Evolutionary conservation across 2,113 vertebrate genomes (phyloP), one percentile per base, ranked within the genome.

Genomic region (Corythaeola cristata): DNA sequence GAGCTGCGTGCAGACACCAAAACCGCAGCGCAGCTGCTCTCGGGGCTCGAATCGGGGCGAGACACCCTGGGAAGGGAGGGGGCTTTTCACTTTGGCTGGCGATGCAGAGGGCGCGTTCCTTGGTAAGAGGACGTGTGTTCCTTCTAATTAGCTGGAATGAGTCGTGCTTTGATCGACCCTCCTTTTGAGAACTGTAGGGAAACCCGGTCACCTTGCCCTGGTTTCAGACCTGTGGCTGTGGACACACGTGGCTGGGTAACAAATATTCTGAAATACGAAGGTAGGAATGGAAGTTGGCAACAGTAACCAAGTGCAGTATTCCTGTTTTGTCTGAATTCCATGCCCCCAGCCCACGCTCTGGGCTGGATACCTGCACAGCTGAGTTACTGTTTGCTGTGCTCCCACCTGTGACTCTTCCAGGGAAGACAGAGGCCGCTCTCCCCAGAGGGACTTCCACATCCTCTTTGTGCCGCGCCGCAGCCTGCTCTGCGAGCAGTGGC

Each of bases 381-480:
- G 6, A 45, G 77, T 90, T 23, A 64, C 66, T 2, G 0, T 60
- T 55, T 50, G 67, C 69, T 52, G 24, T 27, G 79, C 49, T 62
- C 35, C 50, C 41, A 76, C 83, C 55, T 12, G 37, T 63, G 32
- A 3, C 56, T 80, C 88, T 53, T 80, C 17, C 96, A 99, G 99
- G 62, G 99, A 99, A 75, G 99, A 99, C 95, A 98, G 99, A 92
- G 76, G 98, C 77, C 99, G 99, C 14, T 98, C 98, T 5, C 98
- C 98, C 0, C 96, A 98, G 5, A 97, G 99, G 62, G 99, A 99
- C 59, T 99, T 99, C 98, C 99, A 99, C 96, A 99, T 99, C 90
- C 95, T 99, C 97, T 99, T 99, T 12, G 99, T 99, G 91, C 99
- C 99, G 0, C 99, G 99, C 27, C 98, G 99, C 84, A 99, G 99